These are phyloP conservation scores for Sylvilagus bachmani DNA, from an alignment of 2,113 vertebrate genomes.

Conservation along the genomic window DNA sequence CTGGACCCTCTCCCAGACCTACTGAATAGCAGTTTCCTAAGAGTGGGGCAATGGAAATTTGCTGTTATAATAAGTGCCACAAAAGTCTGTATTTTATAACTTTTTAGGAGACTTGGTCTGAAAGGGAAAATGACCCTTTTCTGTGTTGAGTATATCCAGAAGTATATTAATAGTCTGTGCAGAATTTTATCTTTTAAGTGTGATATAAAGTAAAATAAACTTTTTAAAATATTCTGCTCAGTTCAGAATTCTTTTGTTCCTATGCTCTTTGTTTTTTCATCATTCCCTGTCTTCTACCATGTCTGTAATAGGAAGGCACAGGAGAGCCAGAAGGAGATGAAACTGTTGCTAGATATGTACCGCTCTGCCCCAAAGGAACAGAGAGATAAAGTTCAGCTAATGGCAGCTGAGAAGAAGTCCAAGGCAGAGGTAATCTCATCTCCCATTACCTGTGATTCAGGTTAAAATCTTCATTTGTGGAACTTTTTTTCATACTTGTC, in stretches of 20 bases:
- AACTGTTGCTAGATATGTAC: conserved; percentile 98
- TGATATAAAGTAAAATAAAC: background rate
- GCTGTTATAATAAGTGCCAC: background rate
- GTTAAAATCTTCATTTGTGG: background rate
- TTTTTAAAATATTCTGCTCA: background rate
- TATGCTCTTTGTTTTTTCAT: conserved; percentile 39
- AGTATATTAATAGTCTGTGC: background rate
- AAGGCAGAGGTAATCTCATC: conserved; percentile 94
- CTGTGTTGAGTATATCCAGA: background rate
- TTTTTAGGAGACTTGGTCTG: background rate
- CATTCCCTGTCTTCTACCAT: background rate
- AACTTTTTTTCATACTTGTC: background rate
- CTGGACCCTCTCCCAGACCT: background rate
- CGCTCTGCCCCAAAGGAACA: conserved; percentile 98
- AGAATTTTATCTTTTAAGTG: conserved; percentile 35
- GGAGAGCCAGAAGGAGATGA: conserved; percentile 99
- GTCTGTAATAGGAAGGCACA: conserved; percentile 93
- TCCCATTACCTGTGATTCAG: background rate
- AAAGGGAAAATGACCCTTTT: conserved; percentile 49
- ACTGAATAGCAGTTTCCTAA: background rate
- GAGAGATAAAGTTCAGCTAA: conserved; percentile 98
- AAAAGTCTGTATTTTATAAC: background rate
- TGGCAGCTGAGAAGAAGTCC: conserved; percentile 98
- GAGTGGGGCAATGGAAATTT: background rate
- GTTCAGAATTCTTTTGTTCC: background rate